Evolutionary conservation across 2,797 vertebrate genomes (phyloP).

Genomic region (Danionella dracula): DNA sequence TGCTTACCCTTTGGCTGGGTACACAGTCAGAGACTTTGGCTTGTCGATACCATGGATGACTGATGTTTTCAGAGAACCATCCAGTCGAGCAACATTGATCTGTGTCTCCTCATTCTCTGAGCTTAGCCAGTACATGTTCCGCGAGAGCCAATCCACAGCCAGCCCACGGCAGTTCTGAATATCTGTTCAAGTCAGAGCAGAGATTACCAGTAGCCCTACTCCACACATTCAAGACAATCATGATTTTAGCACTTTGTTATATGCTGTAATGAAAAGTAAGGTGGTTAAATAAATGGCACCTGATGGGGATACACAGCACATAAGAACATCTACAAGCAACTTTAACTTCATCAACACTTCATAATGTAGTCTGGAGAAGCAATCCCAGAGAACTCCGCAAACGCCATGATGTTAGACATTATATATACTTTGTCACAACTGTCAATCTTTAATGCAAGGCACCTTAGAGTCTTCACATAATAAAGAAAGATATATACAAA

Average conservation of each 20-base stretch:
- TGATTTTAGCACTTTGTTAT: not conserved
- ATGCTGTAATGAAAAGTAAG: conserved; percentile 1
- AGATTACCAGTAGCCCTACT: not conserved
- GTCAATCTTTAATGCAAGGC: not conserved
- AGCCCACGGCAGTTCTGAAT: conserved; percentile 91
- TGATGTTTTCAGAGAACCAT: conserved; percentile 96
- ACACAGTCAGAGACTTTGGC: conserved; percentile 89
- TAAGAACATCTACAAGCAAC: not conserved
- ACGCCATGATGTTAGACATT: conserved; percentile 9
- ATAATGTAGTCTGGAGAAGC: conserved; percentile 11
- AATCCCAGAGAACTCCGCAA: conserved; percentile 20
- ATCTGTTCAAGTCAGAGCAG: conserved; percentile 66
- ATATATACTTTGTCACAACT: conserved; percentile 3
- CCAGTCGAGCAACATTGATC: conserved; percentile 94
- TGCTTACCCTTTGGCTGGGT: conserved; percentile 93
- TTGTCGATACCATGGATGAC: conserved; percentile 97
- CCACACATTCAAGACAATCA: too few relatives aligned
- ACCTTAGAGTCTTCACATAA: not conserved
- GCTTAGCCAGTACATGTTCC: conserved; percentile 98
- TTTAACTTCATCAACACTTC: not conserved
- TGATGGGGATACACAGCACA: conserved; percentile 1
- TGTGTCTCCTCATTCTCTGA: conserved; percentile 98
- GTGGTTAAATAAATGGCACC: not conserved
- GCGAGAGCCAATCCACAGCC: conserved; percentile 95
- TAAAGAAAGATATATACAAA: not conserved